phyloP scores from a whole-genome alignment of 2,797 vertebrate species.

The Poeciliopsis presidionis region DNA sequence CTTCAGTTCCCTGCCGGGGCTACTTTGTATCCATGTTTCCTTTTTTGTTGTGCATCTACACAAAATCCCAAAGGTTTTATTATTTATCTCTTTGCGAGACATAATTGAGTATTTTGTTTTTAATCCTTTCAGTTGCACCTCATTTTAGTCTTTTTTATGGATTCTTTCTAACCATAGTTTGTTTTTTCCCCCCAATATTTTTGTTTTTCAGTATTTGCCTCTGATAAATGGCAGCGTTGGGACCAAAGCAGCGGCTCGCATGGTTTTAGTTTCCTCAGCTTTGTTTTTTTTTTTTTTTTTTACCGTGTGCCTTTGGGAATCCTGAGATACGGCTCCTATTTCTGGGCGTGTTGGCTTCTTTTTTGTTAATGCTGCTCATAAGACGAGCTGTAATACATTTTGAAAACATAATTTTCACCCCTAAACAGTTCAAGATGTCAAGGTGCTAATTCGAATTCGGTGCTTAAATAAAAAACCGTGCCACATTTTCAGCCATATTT shows the following conservation, averaged over 20 bases:
- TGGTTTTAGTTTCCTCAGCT: conserved; percentile 40
- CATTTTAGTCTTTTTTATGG: neutral
- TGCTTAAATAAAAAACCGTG: neutral
- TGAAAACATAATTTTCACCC: conserved; percentile 55
- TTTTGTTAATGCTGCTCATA: conserved; percentile 32
- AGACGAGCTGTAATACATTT: conserved; percentile 34
- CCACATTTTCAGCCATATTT: neutral
- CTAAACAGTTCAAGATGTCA: conserved; percentile 31
- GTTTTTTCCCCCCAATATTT: conserved; percentile 15
- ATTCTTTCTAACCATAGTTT: neutral
- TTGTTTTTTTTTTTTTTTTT: conserved; percentile 22
- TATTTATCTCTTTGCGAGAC: neutral
- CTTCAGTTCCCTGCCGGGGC: conserved; percentile 26
- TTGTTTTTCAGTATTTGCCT: conserved; percentile 9
- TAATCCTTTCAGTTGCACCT: neutral
- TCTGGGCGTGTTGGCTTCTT: conserved; percentile 13
- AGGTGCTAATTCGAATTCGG: neutral
- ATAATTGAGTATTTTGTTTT: neutral
- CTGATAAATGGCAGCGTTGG: conserved; percentile 39
- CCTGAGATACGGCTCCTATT: conserved; percentile 9
- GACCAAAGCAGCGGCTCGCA: conserved; percentile 27
- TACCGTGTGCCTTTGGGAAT: conserved; percentile 35
- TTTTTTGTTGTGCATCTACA: neutral
- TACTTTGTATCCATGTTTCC: conserved; percentile 4
- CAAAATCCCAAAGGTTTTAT: conserved; percentile 3